Conservation (phyloP, 2,797 vertebrate species). For the Morelia viridis region DNA sequence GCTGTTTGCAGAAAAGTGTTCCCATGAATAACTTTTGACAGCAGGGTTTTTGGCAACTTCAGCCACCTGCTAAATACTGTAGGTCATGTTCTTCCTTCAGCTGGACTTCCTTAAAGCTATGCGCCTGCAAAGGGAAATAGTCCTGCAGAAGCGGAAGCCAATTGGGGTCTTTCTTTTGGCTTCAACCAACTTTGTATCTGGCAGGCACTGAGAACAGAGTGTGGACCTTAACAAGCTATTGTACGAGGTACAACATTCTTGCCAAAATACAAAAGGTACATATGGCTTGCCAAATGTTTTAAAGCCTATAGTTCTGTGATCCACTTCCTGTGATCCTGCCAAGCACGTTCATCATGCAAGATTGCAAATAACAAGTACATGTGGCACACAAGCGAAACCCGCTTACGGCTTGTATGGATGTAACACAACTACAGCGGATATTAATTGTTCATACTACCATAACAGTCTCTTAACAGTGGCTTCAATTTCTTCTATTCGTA, state of each 20-base stretch:
- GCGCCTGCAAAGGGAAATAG: slow-evolving; percentile 44
- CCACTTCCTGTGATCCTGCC: slow-evolving; percentile 65
- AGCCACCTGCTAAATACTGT: slow-evolving; percentile 32
- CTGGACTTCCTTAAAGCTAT: neutral
- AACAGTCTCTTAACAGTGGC: neutral
- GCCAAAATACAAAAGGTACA: slow-evolving; percentile 69
- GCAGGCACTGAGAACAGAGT: slow-evolving; percentile 59
- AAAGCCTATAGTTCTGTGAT: slow-evolving; percentile 57
- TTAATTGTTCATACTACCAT: neutral
- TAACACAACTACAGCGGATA: slow-evolving; percentile 53
- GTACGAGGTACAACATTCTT: slow-evolving; percentile 64
- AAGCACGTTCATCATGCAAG: slow-evolving; percentile 70
- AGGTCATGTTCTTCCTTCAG: slow-evolving; percentile 39
- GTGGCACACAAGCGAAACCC: slow-evolving; percentile 56
- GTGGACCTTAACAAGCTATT: slow-evolving; percentile 58
- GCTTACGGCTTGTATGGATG: slow-evolving; percentile 49
- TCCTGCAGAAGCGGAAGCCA: slow-evolving; percentile 42
- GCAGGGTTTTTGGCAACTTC: slow-evolving; percentile 13
- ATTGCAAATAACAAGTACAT: slow-evolving; percentile 68
- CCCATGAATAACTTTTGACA: slow-evolving; percentile 18
- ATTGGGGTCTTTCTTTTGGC: slow-evolving; percentile 56
- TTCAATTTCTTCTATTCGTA: neutral
- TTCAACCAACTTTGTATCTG: slow-evolving; percentile 39
- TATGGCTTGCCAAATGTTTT: slow-evolving; percentile 63
- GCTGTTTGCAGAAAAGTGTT: slow-evolving; percentile 30